Evolutionary conservation across 2,113 vertebrate species (phyloP), one percentile per base, ranked within the genome.

Genomic region (Phylloscopus whistleri): DNA sequence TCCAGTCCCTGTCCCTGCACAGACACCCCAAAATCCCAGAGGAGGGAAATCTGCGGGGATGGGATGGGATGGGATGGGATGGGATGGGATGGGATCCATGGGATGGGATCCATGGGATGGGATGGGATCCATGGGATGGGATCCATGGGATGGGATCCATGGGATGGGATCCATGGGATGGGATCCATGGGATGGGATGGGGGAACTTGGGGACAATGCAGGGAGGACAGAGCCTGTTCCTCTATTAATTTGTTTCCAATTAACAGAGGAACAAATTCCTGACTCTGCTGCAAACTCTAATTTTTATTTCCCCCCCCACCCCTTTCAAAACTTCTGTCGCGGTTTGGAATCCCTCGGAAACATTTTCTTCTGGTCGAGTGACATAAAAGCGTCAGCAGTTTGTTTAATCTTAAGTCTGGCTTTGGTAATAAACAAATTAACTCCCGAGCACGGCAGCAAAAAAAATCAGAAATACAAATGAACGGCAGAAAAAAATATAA

Each of bases 341-440:
- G 94, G 91, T 96, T 97, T 96, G 95, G 81, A 55, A 91, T 51
- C 83, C 90, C 85, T 84, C 53, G 28, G 72, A 93, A 95, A 96
- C 97, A 97, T 98, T 98, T 98, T 97, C 94, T 97, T 97, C 93
- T 96, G 93, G 73, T 97, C 97, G 97, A 90, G 89, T 31, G 68
- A 93, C 96, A 97, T 92, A 96, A 98, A 98, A 97, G 93, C 95
- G 94, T 96, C 83, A 87, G 95, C 89, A 96, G 96, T 90, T 95
- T 96, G 97, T 97, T 98, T 97, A 97, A 97, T 97, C 95, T 96
- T 59, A 10, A 66, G 90, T 76, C 89, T 94, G 82, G 96, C 93
- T 97, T 95, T 97, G 91, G 95, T 95, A 97, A 98, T 97, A 97
- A 98, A 97, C 96, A 95, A 96, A 93, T 94, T 74, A 87, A 91